These are phyloP conservation scores for Gortyna flavago DNA, from an alignment of 2,888 invertebrate species.

Conservation along the genomic window DNA sequence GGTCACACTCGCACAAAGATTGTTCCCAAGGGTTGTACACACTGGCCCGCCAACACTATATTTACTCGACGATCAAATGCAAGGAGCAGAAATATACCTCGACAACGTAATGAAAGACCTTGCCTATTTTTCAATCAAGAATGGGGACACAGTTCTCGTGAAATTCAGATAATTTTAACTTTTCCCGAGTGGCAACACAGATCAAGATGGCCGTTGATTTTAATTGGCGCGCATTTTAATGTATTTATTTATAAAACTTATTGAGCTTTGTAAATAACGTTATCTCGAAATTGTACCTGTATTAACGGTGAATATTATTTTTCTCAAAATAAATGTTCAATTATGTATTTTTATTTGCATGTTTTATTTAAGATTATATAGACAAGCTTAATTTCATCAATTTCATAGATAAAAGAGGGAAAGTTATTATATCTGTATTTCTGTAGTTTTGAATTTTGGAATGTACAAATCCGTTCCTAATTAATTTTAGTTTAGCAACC, in stretches of 20 bases:
- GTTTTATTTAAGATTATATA: constrained; percentile 69
- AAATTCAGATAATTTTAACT: constrained; percentile 88
- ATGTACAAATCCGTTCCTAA: too few species aligned
- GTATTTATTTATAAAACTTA: constrained; percentile 69
- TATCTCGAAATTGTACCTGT: constrained; percentile 84
- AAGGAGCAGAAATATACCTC: constrained; percentile 92
- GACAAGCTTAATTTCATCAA: background rate
- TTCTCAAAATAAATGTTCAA: constrained; percentile 80
- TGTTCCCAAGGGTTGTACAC: constrained; percentile 90
- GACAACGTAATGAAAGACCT: constrained; percentile 96
- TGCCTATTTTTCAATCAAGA: constrained; percentile 95
- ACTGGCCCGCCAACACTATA: constrained; percentile 83
- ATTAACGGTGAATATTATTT: constrained; percentile 82
- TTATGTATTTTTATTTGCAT: constrained; percentile 82
- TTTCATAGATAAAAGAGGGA: background rate
- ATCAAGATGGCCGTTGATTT: constrained; percentile 62
- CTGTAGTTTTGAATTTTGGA: background rate
- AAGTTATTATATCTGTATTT: background rate
- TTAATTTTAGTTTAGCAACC: too few species aligned
- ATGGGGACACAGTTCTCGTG: constrained; percentile 94
- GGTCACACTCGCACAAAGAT: constrained; percentile 93
- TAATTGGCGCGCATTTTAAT: constrained; percentile 71
- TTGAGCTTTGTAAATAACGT: constrained; percentile 84
- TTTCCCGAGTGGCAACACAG: constrained; percentile 68
- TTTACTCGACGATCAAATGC: constrained; percentile 89